Percentiles rank a stretch among this genome's conserved stretches.
phyloP scores from a whole-genome alignment of 2,797 vertebrate species.

The Lemur catta region DNA sequence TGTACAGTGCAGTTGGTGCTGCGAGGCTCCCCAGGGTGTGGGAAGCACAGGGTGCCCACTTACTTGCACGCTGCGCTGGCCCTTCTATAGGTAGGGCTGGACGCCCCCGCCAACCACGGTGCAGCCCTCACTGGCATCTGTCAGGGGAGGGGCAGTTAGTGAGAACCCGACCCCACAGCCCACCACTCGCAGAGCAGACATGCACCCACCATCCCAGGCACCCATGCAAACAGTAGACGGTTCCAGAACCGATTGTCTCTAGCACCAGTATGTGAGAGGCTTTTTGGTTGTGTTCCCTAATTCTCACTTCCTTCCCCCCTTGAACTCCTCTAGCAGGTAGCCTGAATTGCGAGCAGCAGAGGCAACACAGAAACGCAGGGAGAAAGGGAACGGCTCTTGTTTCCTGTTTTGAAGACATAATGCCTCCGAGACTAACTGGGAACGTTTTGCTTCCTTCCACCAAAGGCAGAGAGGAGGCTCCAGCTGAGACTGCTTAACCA shows the following conservation, averaged over 20 bases:
- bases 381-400: fast-evolving
- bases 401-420: not conserved
- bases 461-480: not conserved
- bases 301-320: not conserved
- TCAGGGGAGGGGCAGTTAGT: constrained; percentile 90
- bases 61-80: constrained; percentile 87
- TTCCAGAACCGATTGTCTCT: not conserved
- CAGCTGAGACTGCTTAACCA: not conserved
- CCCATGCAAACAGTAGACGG: not conserved
- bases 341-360: not conserved
- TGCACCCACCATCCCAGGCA: constrained; percentile 72
- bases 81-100: constrained; percentile 90
- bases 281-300: not conserved
- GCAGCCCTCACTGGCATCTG: constrained; percentile 90
- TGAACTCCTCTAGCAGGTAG: not conserved
- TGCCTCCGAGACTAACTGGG: not conserved
- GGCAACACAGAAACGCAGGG: fast-evolving
- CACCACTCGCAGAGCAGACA: constrained; percentile 76
- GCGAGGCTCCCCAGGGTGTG: constrained; percentile 68
- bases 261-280: not conserved
- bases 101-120: constrained; percentile 84
- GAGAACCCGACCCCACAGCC: constrained; percentile 81
- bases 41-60: constrained; percentile 82
- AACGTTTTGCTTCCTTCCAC: not conserved
- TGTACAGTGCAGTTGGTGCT: not conserved